Percentiles rank a stretch among this genome's conserved stretches.
phyloP scores from a whole-genome alignment of 2,888 invertebrate species.

The Latrodectus elegans region DNA sequence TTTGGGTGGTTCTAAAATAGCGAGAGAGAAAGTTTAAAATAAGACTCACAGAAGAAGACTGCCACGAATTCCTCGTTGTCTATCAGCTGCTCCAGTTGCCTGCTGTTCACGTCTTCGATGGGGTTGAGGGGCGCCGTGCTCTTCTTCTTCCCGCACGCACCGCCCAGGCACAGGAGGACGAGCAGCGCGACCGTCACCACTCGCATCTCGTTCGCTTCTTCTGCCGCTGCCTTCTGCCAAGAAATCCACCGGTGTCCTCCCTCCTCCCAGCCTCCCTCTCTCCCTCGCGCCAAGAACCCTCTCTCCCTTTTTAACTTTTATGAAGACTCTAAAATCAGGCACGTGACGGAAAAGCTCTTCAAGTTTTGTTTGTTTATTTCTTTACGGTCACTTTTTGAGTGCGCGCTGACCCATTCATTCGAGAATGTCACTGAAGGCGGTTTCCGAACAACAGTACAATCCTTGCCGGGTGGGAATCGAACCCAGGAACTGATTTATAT shows the following conservation, averaged over 20 bases:
- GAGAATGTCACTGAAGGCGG: too few species aligned
- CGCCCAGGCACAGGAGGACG: slow-evolving; percentile 11
- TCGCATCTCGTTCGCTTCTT: slow-evolving; percentile 18
- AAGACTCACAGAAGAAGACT: slow-evolving; percentile 95
- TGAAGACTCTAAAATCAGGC: too few species aligned
- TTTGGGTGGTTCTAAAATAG: not conserved
- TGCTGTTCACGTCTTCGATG: slow-evolving; percentile 94
- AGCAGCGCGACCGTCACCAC: slow-evolving; percentile 16
- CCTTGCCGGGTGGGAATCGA: too few species aligned
- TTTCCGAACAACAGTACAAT: too few species aligned
- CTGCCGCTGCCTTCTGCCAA: not conserved
- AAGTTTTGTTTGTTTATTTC: too few species aligned
- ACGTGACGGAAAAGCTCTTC: too few species aligned
- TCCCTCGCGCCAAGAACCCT: too few species aligned
- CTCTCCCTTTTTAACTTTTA: too few species aligned
- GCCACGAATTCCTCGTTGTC: slow-evolving; percentile 95
- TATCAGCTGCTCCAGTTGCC: slow-evolving; percentile 91
- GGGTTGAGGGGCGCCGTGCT: slow-evolving; percentile 74
- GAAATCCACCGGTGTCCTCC: not conserved
- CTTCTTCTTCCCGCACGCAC: slow-evolving; percentile 29
- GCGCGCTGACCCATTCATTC: too few species aligned
- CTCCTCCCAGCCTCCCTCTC: not conserved
- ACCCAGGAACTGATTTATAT: too few species aligned
- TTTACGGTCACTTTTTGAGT: too few species aligned
- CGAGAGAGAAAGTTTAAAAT: not conserved